Base-by-base conservation (phyloP, 2,888 invertebrate species). In the Ormyrus nitidulus region DNA sequence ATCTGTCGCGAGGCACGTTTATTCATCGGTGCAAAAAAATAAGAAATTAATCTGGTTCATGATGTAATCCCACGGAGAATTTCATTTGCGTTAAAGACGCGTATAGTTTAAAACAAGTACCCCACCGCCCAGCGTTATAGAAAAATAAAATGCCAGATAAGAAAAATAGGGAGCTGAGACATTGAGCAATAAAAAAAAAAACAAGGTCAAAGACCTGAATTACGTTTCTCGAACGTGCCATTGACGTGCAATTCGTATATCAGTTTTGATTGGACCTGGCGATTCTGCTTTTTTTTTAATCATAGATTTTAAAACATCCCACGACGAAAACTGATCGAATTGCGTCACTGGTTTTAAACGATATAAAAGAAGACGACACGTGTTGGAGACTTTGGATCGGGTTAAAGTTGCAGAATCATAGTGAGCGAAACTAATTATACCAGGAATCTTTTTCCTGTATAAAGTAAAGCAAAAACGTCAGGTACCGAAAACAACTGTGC, bases 251-350 rank as follows among this genome's bases (percentile, higher is more conserved):
- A 34, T 34, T 34, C 48, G 6, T 10, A 48, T 70, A 59, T 70
- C 58, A 70, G 34, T 10, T 70, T n/a, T 54, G 54, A 70, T 49
- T 70, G 70, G 59, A 69, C 69, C 56, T 69, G 69, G 48, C 46
- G 54, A 46, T 46, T 46, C 46, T 34, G 34, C 2, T 34, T 34
- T 19, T 19, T 19, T 34, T 34, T 34, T 34, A 34, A 34, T 4
- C 34, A 34, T 34, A 34, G 34, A 34, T 3, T 34, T 34, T 34
- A 34, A 4, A 34, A 34, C 34, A 3, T 34, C 34, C 0, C 34
- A 4, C 46, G 8, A 13, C 70, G 48, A 11, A 58, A n/a, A 49
- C 58, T 59, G 9, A 10, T 11, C 51, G 10, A 51, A 11, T 66
- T 70, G 59, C 70, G 70, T n/a, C 70, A 70, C 13, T 7, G 34